Evolutionary conservation across 2,888 invertebrate species (phyloP), one percentile per base, ranked within the genome.

Genomic region (Sesamia inferens): DNA sequence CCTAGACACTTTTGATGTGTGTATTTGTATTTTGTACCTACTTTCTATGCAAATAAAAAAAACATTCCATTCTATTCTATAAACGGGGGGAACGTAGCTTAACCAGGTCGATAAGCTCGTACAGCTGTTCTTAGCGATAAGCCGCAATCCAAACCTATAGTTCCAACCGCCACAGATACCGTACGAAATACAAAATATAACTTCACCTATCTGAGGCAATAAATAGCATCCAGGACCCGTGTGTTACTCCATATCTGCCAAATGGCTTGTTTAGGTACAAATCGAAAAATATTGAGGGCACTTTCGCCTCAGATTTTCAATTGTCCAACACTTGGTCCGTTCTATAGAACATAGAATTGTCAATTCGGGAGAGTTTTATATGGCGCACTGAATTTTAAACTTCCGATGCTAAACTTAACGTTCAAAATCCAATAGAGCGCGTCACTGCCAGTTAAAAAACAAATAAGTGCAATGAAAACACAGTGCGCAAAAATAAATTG

Each of bases 251-350:
- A 57, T 83, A 87, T 85, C 11, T 16, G 31, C 31, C 66, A 71
- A 85, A 85, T 70, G 69, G 58, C 80, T 77, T 73, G 83, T 79
- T 76, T 75, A 73, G 72, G 71, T 74, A 70, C 81, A 81, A 85
- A 85, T 85, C 79, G 85, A 81, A 83, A 85, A 81, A 81, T 79
- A 85, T 78, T 76, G 84, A 75, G 66, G 81, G 24, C 58, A 44
- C 59, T 62, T 74, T 84, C 71, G 55, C 16, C 57, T 13, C 63
- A 73, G 76, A 84, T 78, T 82, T 82, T 64, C 75, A 86, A 78
- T 76, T 63, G 78, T 31, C 61, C 55, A 39, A 68, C 42, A 65
- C 65, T 72, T 70, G 48, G 66, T 48, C 22, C 24, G 57, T 44
- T 69, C 44, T 11, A 65, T 13, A 61, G 13, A 39, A 2, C n/a